Evolutionary conservation across 2,797 vertebrate genomes (phyloP).

Genomic region (Sandelia bainsii): DNA sequence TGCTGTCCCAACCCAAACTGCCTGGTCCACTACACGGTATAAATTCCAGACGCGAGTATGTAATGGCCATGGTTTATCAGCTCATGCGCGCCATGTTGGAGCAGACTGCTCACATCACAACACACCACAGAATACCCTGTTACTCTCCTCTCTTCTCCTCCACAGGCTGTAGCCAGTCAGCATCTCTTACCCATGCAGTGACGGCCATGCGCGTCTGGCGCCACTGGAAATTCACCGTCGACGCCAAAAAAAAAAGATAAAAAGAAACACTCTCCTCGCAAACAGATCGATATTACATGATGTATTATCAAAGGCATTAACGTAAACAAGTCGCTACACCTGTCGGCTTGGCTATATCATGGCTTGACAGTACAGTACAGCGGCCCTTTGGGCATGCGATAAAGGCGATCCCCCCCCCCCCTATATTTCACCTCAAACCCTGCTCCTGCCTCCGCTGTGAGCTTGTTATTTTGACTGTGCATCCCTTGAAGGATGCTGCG

Average conservation of each 20-base stretch:
- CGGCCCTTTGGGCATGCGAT: slow-evolving; percentile 34
- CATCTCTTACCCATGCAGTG: slow-evolving; percentile 49
- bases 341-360: slow-evolving; percentile 49
- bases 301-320: slow-evolving; percentile 31
- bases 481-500: slow-evolving; percentile 42
- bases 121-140: slow-evolving; percentile 45
- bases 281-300: slow-evolving; percentile 70
- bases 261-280: slow-evolving; percentile 11
- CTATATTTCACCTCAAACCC: neutral
- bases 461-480: slow-evolving; percentile 2
- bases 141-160: slow-evolving; percentile 44
- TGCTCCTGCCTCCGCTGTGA: slow-evolving; percentile 9
- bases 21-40: slow-evolving; percentile 39
- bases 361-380: slow-evolving; percentile 13
- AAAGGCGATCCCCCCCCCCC: slow-evolving; percentile 8
- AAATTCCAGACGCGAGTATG: slow-evolving; percentile 76
- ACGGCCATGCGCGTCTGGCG: slow-evolving; percentile 41
- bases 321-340: slow-evolving; percentile 76
- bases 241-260: neutral
- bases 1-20: slow-evolving; percentile 15
- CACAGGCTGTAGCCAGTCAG: slow-evolving; percentile 49
- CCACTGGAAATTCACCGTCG: slow-evolving; percentile 50
- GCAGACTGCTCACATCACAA: slow-evolving; percentile 77
- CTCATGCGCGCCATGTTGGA: slow-evolving; percentile 81
- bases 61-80: slow-evolving; percentile 71